These are phyloP conservation scores for Willowsia nigromaculata DNA, from an alignment of 2,888 invertebrate species.

Conservation along the genomic window DNA sequence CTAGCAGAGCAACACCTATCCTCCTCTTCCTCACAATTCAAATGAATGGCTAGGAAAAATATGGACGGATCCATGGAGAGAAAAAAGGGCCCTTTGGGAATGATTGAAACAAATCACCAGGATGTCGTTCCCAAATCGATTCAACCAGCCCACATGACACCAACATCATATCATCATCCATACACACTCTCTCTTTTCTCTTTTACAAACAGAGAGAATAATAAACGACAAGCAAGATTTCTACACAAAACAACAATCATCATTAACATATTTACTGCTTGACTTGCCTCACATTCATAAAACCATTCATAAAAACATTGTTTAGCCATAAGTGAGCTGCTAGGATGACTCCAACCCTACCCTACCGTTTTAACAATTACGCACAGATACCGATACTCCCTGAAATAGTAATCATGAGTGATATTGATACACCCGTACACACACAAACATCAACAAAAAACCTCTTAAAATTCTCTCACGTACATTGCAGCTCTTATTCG, in stretches of 20 bases:
- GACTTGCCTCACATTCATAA: slow-evolving; percentile 51
- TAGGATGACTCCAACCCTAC: neutral
- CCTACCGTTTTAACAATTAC: neutral
- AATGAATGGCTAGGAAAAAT: neutral
- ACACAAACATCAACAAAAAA: neutral
- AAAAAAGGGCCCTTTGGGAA: slow-evolving; percentile 55
- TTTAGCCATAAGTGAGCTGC: neutral
- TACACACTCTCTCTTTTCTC: neutral
- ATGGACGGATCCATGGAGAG: neutral
- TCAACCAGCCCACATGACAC: slow-evolving; percentile 46
- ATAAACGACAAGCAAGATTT: neutral
- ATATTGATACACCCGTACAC: neutral
- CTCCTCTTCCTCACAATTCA: neutral
- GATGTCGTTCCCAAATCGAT: slow-evolving; percentile 57
- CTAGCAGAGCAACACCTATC: neutral
- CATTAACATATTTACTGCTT: slow-evolving; percentile 60
- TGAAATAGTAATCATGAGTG: neutral
- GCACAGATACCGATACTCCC: neutral
- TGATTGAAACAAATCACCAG: slow-evolving; percentile 64
- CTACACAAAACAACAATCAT: neutral
- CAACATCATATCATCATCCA: slow-evolving; percentile 6
- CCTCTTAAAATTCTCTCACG: neutral
- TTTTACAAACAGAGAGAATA: neutral
- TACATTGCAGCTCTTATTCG: neutral
- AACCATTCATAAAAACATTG: slow-evolving; percentile 49